These are phyloP conservation scores for Antitype chi DNA, from an alignment of 2,888 invertebrate genomes.

Conservation along the genomic window DNA sequence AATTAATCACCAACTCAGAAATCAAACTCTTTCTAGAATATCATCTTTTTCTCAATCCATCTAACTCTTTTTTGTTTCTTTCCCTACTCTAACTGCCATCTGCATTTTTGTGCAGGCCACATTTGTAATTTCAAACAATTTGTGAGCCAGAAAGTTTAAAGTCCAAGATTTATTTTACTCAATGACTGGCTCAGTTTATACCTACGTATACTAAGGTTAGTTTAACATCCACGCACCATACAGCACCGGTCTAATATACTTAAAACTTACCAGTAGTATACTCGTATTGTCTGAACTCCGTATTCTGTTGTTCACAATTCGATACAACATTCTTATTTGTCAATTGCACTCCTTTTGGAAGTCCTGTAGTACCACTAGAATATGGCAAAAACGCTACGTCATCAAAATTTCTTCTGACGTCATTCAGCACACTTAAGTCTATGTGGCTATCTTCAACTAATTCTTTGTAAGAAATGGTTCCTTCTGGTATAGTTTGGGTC, in stretches of 20 bases:
- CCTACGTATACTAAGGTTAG: too few relatives aligned
- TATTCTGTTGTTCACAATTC: constrained; percentile 83
- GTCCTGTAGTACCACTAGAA: constrained; percentile 96
- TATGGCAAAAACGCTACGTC: constrained; percentile 93
- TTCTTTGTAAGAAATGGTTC: constrained; percentile 91
- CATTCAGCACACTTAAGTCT: constrained; percentile 86
- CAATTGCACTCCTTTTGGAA: constrained; percentile 94
- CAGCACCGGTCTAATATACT: background rate
- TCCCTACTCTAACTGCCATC: too few relatives aligned
- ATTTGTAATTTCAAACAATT: background rate
- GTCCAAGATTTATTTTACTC: background rate
- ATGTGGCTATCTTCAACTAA: constrained; percentile 85
- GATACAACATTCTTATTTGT: constrained; percentile 90
- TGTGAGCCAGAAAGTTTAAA: background rate
- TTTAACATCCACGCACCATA: too few relatives aligned
- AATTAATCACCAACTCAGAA: background rate
- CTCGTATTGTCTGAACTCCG: constrained; percentile 72
- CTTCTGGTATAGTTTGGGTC: constrained; percentile 79
- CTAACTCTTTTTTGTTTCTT: background rate
- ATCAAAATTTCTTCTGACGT: constrained; percentile 81
- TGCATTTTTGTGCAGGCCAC: too few relatives aligned
- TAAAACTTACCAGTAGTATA: constrained; percentile 76
- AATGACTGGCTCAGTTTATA: too few relatives aligned
- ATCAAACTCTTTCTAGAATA: background rate
- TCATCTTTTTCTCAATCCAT: background rate